Percentiles rank a stretch among this genome's conserved stretches.
phyloP scores from a whole-genome alignment of 2,797 vertebrate genomes.

The Pseudochaenichthys georgianus region DNA sequence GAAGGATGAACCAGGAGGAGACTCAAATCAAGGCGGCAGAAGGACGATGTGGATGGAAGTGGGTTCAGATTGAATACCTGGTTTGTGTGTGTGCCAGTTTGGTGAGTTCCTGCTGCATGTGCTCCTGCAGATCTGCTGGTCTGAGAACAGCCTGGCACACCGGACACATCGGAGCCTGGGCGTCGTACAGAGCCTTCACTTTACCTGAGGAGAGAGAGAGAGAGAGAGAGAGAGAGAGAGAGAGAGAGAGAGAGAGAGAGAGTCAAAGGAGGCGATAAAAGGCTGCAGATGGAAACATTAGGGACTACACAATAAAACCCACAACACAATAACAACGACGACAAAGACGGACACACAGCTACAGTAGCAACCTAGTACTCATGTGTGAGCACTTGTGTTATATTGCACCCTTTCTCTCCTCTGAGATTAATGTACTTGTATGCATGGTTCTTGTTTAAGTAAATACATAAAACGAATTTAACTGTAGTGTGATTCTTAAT shows the following conservation, averaged over 20 bases:
- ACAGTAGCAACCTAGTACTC: no score
- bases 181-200: constrained; percentile 91
- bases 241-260: not conserved
- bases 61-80: constrained; percentile 82
- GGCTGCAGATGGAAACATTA: no score
- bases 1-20: not conserved
- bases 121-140: constrained; percentile 93
- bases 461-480: no score
- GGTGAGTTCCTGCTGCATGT: constrained; percentile 95
- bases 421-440: no score
- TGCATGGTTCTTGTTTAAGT: no score
- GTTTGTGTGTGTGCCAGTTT: constrained; percentile 91
- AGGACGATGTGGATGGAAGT: not conserved
- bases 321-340: no score
- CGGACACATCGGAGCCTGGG: constrained; percentile 93
- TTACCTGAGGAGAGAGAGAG: constrained; percentile 83
- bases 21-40: not conserved
- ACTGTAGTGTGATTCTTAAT: no score
- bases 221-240: not conserved
- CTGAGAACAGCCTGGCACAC: constrained; percentile 93
- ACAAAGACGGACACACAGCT: no score
- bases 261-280: not conserved
- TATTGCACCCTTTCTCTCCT: no score
- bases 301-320: no score
- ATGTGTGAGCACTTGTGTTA: no score